These are phyloP conservation scores for Zaprionus camerounensis DNA, from an alignment of 1,140 invertebrate species.

Conservation along the genomic window DNA sequence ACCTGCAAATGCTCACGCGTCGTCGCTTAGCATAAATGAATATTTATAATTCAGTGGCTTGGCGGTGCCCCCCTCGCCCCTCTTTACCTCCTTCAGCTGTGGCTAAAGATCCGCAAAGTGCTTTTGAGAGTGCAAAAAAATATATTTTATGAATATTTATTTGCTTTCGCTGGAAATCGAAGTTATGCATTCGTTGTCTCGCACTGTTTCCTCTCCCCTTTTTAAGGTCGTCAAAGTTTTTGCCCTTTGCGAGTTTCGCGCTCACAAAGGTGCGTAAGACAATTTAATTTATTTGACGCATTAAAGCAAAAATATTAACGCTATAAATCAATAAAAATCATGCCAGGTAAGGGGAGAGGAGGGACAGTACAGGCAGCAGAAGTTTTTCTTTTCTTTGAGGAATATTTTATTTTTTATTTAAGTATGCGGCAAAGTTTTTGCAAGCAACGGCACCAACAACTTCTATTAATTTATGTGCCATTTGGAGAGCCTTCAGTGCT, in stretches of 20 bases:
- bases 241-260: conserved; percentile 40
- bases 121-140: conserved; percentile 60
- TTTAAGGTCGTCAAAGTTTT: conserved; percentile 65
- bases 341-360: neutral
- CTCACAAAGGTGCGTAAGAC: conserved; percentile 74
- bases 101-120: conserved; percentile 69
- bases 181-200: conserved; percentile 73
- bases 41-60: conserved; percentile 79
- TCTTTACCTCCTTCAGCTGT: conserved; percentile 5
- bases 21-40: conserved; percentile 79
- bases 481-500: conserved; percentile 11
- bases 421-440: conserved; percentile 40
- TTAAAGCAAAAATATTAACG: conserved; percentile 81
- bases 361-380: conserved; percentile 23
- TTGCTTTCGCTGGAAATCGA: conserved; percentile 75
- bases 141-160: conserved; percentile 81
- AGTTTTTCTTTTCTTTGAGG: conserved; percentile 40
- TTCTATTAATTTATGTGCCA: conserved; percentile 77
- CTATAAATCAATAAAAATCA: conserved; percentile 77
- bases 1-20: conserved; percentile 64
- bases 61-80: conserved; percentile 11
- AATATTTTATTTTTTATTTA: conserved; percentile 60
- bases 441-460: conserved; percentile 34
- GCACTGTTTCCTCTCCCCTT: neutral
- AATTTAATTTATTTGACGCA: conserved; percentile 83